Percentiles rank a stretch among this genome's conserved stretches.
Evolutionary conservation across 2,113 vertebrate species (phyloP).

Genomic region (Tupaia tana): DNA sequence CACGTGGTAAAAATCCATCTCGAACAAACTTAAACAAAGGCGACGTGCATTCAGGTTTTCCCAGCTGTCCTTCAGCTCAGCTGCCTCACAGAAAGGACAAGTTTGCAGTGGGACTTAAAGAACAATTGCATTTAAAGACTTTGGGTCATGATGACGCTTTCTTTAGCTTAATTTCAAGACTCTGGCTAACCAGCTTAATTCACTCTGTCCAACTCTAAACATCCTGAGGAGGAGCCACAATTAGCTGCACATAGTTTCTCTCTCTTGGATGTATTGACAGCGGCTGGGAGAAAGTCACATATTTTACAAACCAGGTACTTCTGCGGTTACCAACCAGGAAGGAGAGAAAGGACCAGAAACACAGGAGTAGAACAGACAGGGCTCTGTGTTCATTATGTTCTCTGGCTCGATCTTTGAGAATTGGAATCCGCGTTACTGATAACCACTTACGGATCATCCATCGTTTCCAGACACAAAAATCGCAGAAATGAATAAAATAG

Average conservation of each 20-base stretch:
- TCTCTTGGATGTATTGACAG: neutral
- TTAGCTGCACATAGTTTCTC: neutral
- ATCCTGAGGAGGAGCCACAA: neutral
- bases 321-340: neutral
- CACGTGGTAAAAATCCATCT: conserved; percentile 1
- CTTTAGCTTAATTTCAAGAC: neutral
- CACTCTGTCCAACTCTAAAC: neutral
- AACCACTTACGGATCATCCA: neutral
- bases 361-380: neutral
- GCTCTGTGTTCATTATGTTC: neutral
- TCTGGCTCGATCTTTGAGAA: neutral
- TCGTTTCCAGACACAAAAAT: neutral
- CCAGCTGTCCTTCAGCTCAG: neutral
- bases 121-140: neutral
- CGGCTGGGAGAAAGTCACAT: neutral
- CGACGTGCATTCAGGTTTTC: neutral
- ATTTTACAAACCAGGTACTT: neutral
- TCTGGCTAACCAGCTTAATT: neutral
- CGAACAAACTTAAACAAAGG: neutral
- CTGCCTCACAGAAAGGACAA: neutral
- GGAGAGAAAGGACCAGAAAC: neutral
- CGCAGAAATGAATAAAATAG: neutral
- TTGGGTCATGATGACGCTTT: neutral
- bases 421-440: neutral
- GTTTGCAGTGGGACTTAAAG: neutral